Percentiles rank a stretch among this genome's conserved stretches.
Conservation (phyloP, 2,113 vertebrate genomes). For the Martes martes region DNA sequence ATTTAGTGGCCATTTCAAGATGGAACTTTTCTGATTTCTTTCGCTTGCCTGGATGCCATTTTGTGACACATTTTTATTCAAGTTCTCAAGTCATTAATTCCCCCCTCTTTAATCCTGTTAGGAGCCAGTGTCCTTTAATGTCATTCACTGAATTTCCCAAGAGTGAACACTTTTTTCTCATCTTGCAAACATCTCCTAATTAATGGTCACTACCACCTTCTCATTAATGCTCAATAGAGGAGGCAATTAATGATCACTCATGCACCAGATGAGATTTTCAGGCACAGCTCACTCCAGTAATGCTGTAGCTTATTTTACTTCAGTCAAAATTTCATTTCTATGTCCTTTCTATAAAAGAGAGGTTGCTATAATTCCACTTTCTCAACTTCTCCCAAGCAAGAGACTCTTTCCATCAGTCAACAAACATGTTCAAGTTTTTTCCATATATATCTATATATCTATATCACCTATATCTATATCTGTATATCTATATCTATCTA, state of each 20-base stretch:
- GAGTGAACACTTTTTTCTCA: slow-evolving; percentile 52
- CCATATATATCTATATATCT: neutral
- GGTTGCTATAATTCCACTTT: neutral
- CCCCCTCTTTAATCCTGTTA: slow-evolving; percentile 42
- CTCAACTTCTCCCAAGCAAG: neutral
- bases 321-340: slow-evolving; percentile 48
- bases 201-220: slow-evolving; percentile 60
- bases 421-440: neutral
- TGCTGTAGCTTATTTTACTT: slow-evolving; percentile 32
- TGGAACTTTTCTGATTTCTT: slow-evolving; percentile 26
- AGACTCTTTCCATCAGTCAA: neutral
- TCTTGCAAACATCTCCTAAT: slow-evolving; percentile 69
- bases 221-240: slow-evolving; percentile 66
- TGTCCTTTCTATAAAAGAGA: neutral
- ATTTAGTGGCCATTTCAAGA: neutral
- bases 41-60: slow-evolving; percentile 6
- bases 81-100: slow-evolving; percentile 50
- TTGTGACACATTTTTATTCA: slow-evolving; percentile 20
- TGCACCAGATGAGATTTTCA: slow-evolving; percentile 63
- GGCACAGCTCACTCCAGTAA: slow-evolving; percentile 17
- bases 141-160: slow-evolving; percentile 59
- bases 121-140: slow-evolving; percentile 57
- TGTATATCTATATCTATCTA: neutral
- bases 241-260: slow-evolving; percentile 74
- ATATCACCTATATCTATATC: too few relatives aligned